Percentiles rank a stretch among this genome's conserved stretches.
Evolutionary conservation across 2,888 invertebrate genomes (phyloP).

Genomic region (Sinohyriopsis cumingii): DNA sequence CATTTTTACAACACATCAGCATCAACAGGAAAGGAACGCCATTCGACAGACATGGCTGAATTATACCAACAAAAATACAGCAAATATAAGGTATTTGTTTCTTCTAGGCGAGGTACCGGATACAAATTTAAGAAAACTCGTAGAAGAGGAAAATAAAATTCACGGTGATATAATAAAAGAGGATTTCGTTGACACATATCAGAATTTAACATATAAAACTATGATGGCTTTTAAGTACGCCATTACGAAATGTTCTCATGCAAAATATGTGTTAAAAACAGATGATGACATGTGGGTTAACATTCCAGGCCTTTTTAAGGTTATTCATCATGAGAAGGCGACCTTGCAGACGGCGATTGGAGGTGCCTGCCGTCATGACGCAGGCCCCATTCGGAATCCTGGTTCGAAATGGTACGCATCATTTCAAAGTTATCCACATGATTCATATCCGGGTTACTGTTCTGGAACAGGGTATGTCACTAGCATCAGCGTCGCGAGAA

Average conservation of each 20-base stretch:
- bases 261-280: constrained; percentile 32
- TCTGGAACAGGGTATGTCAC: constrained; percentile 59
- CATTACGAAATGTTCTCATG: constrained; percentile 16
- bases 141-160: constrained; percentile 20
- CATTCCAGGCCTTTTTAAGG: constrained; percentile 22
- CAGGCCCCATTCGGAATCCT: constrained; percentile 40
- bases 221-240: constrained; percentile 37
- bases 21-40: constrained; percentile 17
- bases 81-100: constrained; percentile 32
- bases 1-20: constrained; percentile 21
- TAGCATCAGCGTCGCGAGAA: constrained; percentile 37
- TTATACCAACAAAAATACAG: constrained; percentile 19
- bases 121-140: constrained; percentile 1
- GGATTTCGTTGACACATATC: constrained; percentile 30
- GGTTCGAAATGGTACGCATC: constrained; percentile 59
- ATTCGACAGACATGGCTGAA: constrained; percentile 38
- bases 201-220: constrained; percentile 34
- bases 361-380: constrained; percentile 35
- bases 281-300: constrained; percentile 39
- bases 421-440: constrained; percentile 39
- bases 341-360: constrained; percentile 32
- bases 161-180: constrained; percentile 29
- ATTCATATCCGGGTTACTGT: constrained; percentile 55
- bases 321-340: constrained; percentile 11
- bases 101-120: constrained; percentile 21